Percentiles rank a stretch among this genome's conserved stretches.
Conservation (phyloP, 2,797 vertebrate genomes). For the Gadopsis bispinosus region DNA sequence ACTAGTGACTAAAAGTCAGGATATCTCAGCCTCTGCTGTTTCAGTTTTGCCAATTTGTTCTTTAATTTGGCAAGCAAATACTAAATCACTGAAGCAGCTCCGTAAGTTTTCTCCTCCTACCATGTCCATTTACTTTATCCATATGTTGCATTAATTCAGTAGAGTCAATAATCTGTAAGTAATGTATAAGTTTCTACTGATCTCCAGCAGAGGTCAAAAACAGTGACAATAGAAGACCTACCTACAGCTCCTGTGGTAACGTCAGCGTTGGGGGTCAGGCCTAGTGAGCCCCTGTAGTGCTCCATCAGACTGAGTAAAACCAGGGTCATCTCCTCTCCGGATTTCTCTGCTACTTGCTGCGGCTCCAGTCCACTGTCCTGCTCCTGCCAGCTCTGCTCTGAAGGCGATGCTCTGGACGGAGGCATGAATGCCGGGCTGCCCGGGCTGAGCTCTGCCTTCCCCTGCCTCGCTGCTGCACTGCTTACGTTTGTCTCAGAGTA, state of each 20-base stretch:
- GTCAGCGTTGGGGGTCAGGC: slow-evolving; percentile 65
- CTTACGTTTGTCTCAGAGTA: slow-evolving; percentile 33
- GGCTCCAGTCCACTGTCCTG: slow-evolving; percentile 74
- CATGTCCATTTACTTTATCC: not conserved
- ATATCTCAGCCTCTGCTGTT: not conserved
- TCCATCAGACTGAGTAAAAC: slow-evolving; percentile 79
- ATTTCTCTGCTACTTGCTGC: slow-evolving; percentile 59
- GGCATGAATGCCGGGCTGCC: slow-evolving; percentile 32
- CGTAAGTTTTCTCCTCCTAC: not conserved
- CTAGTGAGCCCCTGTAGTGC: slow-evolving; percentile 71
- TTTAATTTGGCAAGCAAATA: not conserved
- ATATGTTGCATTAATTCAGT: not conserved
- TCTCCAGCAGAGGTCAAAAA: not conserved
- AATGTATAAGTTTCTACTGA: slow-evolving; percentile 7
- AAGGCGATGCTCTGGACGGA: slow-evolving; percentile 45
- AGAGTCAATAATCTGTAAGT: not conserved
- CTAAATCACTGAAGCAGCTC: not conserved
- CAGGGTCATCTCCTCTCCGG: slow-evolving; percentile 71
- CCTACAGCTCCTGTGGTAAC: slow-evolving; percentile 74
- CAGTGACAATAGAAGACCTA: slow-evolving; percentile 47
- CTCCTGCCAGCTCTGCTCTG: slow-evolving; percentile 76
- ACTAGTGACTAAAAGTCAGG: not conserved
- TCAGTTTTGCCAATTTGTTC: not conserved
- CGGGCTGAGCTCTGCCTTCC: slow-evolving; percentile 20
- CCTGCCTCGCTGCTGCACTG: slow-evolving; percentile 34